Conservation (phyloP, 2,888 invertebrate species). For the Hirtodrosophila trivittata region DNA sequence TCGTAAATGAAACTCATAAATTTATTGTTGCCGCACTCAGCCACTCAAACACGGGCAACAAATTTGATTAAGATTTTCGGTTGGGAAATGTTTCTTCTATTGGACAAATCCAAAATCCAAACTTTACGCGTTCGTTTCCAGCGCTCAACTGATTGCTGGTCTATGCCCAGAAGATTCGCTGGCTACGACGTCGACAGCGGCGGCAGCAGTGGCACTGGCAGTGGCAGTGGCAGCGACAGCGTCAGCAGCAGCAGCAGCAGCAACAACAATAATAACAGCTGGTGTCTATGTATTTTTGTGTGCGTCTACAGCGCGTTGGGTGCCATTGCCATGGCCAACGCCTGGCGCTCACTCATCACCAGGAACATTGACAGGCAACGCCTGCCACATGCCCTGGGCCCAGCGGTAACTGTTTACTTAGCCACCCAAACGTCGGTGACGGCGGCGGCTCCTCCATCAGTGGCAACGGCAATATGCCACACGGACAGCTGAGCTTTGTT, state of each 20-base stretch:
- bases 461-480: conserved; percentile 35
- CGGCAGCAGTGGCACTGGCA: conserved; percentile 28
- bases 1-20: conserved; percentile 28
- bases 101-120: conserved; percentile 49
- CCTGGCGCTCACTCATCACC: conserved; percentile 29
- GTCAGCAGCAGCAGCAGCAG: conserved; percentile 32
- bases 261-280: conserved; percentile 30
- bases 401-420: conserved; percentile 47
- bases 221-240: conserved; percentile 25
- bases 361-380: conserved; percentile 35
- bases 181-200: conserved; percentile 39
- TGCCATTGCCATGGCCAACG: conserved; percentile 1
- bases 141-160: conserved; percentile 76
- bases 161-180: conserved; percentile 52
- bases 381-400: conserved; percentile 24
- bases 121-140: conserved; percentile 79
- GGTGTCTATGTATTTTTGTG: conserved; percentile 8
- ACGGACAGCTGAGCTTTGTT: conserved; percentile 23
- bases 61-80: conserved; percentile 19
- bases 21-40: conserved; percentile 9
- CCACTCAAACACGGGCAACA: conserved; percentile 9
- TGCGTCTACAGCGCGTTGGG: conserved; percentile 7
- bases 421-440: conserved; percentile 22
- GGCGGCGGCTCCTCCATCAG: conserved; percentile 39
- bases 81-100: conserved; percentile 16